These are phyloP conservation scores for Sorex maritimensis DNA, from an alignment of 2,797 vertebrate species.

Conservation along the genomic window DNA sequence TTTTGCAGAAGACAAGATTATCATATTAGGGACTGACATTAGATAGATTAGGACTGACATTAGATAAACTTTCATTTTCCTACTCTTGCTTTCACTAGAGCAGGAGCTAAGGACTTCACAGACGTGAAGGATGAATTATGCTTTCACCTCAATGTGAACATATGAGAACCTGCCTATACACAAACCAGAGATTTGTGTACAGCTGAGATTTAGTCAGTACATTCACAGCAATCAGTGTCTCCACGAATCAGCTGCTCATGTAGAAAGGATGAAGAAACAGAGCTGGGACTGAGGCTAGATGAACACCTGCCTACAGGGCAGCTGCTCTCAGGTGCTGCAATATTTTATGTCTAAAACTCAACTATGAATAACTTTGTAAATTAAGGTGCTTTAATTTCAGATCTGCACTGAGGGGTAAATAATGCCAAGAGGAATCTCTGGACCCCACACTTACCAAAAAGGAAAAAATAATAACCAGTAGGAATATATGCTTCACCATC, in stretches of 20 bases:
- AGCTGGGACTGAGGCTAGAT: neutral
- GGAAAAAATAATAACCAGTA: neutral
- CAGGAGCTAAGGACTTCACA: neutral
- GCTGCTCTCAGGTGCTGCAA: neutral
- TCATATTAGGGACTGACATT: neutral
- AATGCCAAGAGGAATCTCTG: too few relatives aligned
- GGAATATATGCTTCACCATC: neutral
- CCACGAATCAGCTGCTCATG: neutral
- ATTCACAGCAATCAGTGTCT: slow-evolving; percentile 40
- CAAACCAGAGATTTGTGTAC: neutral
- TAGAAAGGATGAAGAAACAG: neutral
- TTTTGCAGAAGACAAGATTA: slow-evolving; percentile 30
- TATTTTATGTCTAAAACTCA: too few relatives aligned
- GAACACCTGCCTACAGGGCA: neutral
- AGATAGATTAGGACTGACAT: neutral
- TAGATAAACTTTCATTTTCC: neutral
- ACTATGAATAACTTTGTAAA: too few relatives aligned
- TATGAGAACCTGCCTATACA: neutral
- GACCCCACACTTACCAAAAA: too few relatives aligned
- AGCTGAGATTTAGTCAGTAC: slow-evolving; percentile 52
- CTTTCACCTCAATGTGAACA: neutral
- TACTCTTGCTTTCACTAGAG: neutral
- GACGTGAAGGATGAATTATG: slow-evolving; percentile 2
- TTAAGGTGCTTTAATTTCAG: too few relatives aligned
- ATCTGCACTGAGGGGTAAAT: too few relatives aligned